Base-by-base conservation (phyloP, 2,888 invertebrate genomes). In the Lordiphosa andalusiaca region DNA sequence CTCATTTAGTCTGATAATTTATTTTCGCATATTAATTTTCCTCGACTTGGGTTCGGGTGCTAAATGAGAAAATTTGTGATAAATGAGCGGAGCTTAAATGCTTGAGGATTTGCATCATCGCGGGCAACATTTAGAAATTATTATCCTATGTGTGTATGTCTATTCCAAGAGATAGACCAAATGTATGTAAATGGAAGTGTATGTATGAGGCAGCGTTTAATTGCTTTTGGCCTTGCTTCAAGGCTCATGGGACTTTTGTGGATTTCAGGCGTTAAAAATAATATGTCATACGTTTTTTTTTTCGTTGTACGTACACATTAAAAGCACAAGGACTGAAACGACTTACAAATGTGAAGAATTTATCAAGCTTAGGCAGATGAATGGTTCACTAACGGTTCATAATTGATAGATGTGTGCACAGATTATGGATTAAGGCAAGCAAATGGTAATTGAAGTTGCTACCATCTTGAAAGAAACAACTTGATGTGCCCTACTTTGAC, bases 21-120 rank as follows among this genome's bases (percentile, higher is more conserved):
- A 80, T 80, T 80, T 80, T 80, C 83, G 77, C 81, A 80, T 83
- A 83, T 83, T 80, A 80, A 83, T 80, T 83, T 74, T 82, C 64
- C 69, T 57, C 60, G 71, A 63, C 67, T 74, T 42, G 37, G 9
- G 37, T 40, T 16, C n/a, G 38, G 47, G 55, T 53, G 69, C 64
- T 64, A 80, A 75, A 78, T 75, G 82, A 69, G 82, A 30, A 80
- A 80, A 77, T 80, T 69, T 77, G 77, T 80, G 80, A 80, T 80
- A 80, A 80, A 80, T 83, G 80, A 77, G 77, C 66, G 50, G 37
- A 61, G 74, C 83, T 83, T 83, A 74, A 80, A 72, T 66, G 72
- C 68, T 62, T 53, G 44, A 69, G 67, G 62, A 73, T 66, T 58
- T 52, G 41, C 7, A 42, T 40, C 35, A 65, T 69, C 53, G 36